Conservation (phyloP, 2,888 invertebrate genomes). For the Calliopum simillimum region DNA sequence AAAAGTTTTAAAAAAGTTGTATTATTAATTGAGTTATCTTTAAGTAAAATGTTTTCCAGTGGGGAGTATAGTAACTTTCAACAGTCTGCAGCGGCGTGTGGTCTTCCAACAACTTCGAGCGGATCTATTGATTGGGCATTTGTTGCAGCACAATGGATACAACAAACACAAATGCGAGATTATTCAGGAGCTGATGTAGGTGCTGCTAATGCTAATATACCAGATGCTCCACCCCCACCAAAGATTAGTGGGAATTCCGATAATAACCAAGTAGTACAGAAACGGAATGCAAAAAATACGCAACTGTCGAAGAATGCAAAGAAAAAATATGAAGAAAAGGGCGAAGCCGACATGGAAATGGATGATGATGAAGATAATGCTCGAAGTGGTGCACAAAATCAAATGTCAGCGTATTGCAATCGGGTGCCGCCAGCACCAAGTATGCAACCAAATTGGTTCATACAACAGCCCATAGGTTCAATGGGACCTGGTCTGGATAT, state of each 20-base stretch:
- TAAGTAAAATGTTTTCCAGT: conserved; percentile 58
- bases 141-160: conserved; percentile 96
- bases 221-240: conserved; percentile 73
- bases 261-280: not conserved
- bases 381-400: conserved; percentile 36
- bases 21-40: not conserved
- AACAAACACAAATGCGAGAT: conserved; percentile 89
- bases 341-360: conserved; percentile 90
- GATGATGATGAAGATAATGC: conserved; percentile 71
- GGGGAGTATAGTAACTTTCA: conserved; percentile 76
- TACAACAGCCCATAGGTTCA: not conserved
- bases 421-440: conserved; percentile 2
- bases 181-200: conserved; percentile 61
- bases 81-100: conserved; percentile 67
- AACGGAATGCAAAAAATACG: not conserved
- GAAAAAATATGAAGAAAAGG: conserved; percentile 73
- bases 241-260: conserved; percentile 52
- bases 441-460: conserved; percentile 39
- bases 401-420: not conserved
- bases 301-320: conserved; percentile 19
- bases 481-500: too few species aligned
- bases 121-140: conserved; percentile 97
- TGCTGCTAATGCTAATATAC: conserved; percentile 65
- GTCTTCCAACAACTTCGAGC: conserved; percentile 44
- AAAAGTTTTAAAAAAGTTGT: too few species aligned